Evolutionary conservation across 1,140 invertebrate genomes (phyloP), one percentile per base, ranked within the genome.

Genomic region (Drosophila santomea): DNA sequence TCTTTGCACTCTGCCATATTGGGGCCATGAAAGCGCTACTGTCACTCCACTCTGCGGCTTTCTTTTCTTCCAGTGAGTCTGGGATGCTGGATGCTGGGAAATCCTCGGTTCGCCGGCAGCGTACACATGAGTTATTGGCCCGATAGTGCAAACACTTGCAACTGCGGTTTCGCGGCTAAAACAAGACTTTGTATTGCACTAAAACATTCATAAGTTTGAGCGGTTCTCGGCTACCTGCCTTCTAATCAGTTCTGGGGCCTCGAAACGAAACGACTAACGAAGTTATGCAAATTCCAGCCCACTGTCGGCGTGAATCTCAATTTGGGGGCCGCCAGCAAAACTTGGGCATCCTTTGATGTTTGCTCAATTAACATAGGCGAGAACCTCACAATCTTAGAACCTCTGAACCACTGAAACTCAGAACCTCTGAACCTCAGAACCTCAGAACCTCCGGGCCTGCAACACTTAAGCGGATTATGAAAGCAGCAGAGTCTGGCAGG

Each of bases 121-220:
- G 47, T 41, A 44, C 62, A 54, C 64, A 54, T 68, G 64, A 68
- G 64, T 68, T 68, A 68, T 68, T 68, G 62, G 64, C 64, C 48
- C 64, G 64, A 68, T 68, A 68, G 64, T 54, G 62, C 64, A 68
- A 68, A 67, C 64, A 67, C 64, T 68, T 67, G 63, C 64, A 67
- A 35, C 25, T 36, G 64, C 61, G 47, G 64, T 10, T 11, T 12
- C 17, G n/a, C 14, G 5, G 32, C n/a, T 17, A 32, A 36, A 48
- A 38, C 60, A 25, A n/a, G 62, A 66, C 45, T 67, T 67, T 68
- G 64, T 67, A 44, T 68, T 68, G 45, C 62, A 35, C n/a, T 67
- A 45, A 67, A 68, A 68, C 62, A 67, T 68, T 68, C 64, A 68
- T 66, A 68, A 67, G 45, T 66, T 68, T 61, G 14, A 28, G 35